Conservation (phyloP, 37 sponge, comb jelly and placozoan genomes). For the Aplysina aerophoba region DNA sequence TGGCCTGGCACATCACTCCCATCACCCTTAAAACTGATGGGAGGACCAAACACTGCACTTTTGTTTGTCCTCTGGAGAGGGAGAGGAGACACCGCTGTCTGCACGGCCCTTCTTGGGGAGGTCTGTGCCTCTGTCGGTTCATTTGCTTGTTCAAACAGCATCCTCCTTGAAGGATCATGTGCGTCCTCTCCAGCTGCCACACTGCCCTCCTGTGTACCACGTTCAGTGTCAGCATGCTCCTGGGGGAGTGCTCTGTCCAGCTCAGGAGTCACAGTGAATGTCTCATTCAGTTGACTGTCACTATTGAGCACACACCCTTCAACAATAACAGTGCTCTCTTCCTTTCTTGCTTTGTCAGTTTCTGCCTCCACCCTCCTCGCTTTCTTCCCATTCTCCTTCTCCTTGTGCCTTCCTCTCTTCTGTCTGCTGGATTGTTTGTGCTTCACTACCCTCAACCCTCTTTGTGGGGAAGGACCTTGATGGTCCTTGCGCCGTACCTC, state of each 20-base stretch:
- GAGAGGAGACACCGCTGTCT: background rate
- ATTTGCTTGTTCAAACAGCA: background rate
- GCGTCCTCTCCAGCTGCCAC: background rate
- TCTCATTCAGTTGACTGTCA: conserved; percentile 15
- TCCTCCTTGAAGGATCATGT: background rate
- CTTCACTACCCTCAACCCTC: background rate
- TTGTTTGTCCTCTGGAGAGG: conserved; percentile 38
- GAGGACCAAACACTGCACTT: conserved; percentile 63
- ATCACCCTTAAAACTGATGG: conserved; percentile 45
- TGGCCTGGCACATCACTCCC: background rate
- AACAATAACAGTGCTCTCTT: background rate
- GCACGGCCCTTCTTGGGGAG: background rate
- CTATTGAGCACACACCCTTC: conserved; percentile 11
- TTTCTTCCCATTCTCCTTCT: background rate
- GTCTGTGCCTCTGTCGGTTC: background rate
- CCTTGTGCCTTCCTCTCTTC: background rate
- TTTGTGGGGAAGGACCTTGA: background rate
- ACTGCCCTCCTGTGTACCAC: background rate
- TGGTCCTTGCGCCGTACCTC: background rate
- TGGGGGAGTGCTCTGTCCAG: background rate
- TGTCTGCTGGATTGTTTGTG: no score
- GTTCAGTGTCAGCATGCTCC: background rate
- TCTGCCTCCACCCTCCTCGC: background rate
- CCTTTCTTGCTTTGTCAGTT: background rate
- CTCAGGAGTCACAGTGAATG: conserved; percentile 25